A percentile compares a stretch with the other conserved stretches of the same genome.
phyloP scores from a whole-genome alignment of 2,113 vertebrate genomes.

The Podarcis raffonei region DNA sequence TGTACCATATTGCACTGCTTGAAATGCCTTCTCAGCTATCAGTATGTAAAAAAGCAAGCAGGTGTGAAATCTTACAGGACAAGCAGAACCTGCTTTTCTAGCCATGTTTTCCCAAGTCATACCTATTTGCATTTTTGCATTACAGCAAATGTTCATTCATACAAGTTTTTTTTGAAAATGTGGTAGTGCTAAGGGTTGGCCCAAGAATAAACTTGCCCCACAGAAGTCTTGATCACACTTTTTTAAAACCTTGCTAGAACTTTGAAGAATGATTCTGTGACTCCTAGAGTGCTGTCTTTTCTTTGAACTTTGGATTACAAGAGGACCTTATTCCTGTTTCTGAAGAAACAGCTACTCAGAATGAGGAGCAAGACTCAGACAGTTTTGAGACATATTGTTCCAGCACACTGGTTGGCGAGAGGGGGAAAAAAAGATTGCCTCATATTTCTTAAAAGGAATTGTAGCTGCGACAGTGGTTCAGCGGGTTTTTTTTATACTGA shows the following conservation, averaged over 20 bases:
- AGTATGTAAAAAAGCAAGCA: constrained; percentile 11
- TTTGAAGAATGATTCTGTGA: no score
- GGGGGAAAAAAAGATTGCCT: no score
- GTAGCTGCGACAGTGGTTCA: no score
- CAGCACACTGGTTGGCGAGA: no score
- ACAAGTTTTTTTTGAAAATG: background rate
- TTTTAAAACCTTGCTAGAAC: background rate
- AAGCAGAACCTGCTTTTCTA: constrained; percentile 3
- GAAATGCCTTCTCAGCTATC: background rate
- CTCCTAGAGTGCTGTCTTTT: no score
- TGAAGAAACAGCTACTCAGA: no score
- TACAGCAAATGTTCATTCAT: background rate
- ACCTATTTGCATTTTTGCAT: constrained; percentile 12
- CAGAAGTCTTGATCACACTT: constrained; percentile 20
- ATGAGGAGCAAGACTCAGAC: no score
- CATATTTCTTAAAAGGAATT: no score
- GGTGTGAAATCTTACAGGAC: background rate
- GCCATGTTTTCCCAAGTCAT: background rate
- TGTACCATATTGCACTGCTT: background rate
- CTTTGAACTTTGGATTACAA: no score
- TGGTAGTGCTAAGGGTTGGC: background rate
- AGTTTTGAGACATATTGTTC: no score
- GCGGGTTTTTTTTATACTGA: no score
- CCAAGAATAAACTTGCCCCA: background rate
- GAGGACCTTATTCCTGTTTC: no score